These are phyloP conservation scores for Scaptomyza graminum DNA, from an alignment of 1,140 invertebrate species.

Conservation along the genomic window DNA sequence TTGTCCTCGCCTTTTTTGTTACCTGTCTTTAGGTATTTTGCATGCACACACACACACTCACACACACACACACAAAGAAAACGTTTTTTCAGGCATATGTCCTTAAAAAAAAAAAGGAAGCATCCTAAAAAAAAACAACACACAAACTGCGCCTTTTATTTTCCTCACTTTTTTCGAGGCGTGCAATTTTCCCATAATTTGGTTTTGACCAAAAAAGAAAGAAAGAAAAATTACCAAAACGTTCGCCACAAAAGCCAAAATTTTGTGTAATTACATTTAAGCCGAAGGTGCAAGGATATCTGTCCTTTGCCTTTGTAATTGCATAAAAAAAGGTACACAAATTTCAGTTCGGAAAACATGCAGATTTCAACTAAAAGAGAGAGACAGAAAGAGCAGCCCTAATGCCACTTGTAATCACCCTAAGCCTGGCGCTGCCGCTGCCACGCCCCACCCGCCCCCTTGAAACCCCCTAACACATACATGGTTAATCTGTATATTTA, in stretches of 20 bases:
- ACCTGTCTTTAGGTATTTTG: constrained; percentile 64
- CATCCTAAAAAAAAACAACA: constrained; percentile 21
- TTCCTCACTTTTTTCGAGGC: constrained; percentile 1
- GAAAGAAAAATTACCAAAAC: constrained; percentile 16
- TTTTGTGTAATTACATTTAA: constrained; percentile 73
- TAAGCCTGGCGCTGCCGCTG: constrained; percentile 2
- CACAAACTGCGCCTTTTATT: constrained; percentile 24
- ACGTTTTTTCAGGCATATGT: constrained; percentile 24
- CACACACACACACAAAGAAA: constrained; percentile 24
- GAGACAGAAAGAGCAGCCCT: constrained; percentile 15
- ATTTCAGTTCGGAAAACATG: constrained; percentile 36
- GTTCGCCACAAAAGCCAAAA: constrained; percentile 71
- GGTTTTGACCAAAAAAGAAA: constrained; percentile 29
- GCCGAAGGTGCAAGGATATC: constrained; percentile 47
- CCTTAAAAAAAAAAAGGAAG: constrained; percentile 22
- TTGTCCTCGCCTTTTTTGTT: constrained; percentile 41
- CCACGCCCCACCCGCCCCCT: constrained; percentile 43
- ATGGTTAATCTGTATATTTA: constrained; percentile 80
- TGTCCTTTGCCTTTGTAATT: constrained; percentile 50
- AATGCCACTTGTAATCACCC: constrained; percentile 60
- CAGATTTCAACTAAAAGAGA: constrained; percentile 39
- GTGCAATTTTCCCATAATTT: constrained; percentile 45
- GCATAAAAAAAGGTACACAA: constrained; percentile 14
- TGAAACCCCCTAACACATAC: constrained; percentile 31
- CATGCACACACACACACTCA: constrained; percentile 34